A percentile compares a stretch with the other conserved stretches of the same genome.
phyloP scores from a whole-genome alignment of 2,888 invertebrate species.

The Rambutsinella grinnellia region DNA sequence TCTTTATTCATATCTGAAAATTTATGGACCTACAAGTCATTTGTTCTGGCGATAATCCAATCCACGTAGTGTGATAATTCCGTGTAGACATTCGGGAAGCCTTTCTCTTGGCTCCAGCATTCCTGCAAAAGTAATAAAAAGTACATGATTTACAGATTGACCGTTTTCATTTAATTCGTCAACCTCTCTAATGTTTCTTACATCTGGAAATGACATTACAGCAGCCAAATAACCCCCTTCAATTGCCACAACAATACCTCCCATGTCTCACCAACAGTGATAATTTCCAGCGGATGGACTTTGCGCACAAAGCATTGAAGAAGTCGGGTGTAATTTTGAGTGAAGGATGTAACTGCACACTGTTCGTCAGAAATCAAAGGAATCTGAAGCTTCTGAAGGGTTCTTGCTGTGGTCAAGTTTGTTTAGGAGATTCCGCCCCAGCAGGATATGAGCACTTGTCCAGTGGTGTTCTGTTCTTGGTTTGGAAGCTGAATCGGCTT shows the following conservation, averaged over 20 bases:
- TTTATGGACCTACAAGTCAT: no score
- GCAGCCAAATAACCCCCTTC: neutral
- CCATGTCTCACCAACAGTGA: neutral
- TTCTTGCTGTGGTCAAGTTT: no score
- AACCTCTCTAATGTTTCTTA: neutral
- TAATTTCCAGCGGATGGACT: neutral
- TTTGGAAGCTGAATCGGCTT: neutral
- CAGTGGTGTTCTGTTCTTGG: neutral
- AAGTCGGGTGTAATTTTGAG: no score
- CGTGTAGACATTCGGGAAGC: neutral
- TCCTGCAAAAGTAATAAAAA: neutral
- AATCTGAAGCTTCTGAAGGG: neutral
- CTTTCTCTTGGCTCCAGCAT: neutral
- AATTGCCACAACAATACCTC: neutral
- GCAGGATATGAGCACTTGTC: neutral
- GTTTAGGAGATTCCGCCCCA: no score
- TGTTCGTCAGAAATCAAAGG: neutral
- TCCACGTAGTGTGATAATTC: neutral
- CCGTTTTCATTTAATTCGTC: no score
- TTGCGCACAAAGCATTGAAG: neutral
- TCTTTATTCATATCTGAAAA: no score
- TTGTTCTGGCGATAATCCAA: no score
- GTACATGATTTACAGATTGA: no score
- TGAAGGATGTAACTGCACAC: neutral
- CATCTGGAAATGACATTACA: neutral